Conservation (phyloP, 2,888 invertebrate species). For the Cyaniris semiargus region DNA sequence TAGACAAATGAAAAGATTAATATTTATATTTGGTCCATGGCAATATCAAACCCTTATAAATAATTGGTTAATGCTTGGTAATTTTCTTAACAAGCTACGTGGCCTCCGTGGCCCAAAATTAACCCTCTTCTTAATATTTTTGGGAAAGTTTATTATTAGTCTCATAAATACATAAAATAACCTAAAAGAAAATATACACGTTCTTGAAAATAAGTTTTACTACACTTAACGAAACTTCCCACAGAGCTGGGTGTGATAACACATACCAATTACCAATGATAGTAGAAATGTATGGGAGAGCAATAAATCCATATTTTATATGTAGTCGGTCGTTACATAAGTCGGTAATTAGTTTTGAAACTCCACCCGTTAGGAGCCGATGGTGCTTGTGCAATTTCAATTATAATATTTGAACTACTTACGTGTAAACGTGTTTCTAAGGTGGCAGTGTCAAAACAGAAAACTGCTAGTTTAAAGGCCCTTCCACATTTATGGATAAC, state of each 20-base stretch:
- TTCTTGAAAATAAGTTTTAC: too few species aligned
- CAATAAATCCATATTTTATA: conserved; percentile 22
- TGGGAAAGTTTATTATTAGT: too few species aligned
- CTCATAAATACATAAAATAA: too few species aligned
- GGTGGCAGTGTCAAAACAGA: not conserved
- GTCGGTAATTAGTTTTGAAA: conserved; percentile 20
- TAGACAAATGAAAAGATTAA: too few species aligned
- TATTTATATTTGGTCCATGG: too few species aligned
- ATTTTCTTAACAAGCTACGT: too few species aligned
- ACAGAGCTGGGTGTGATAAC: not conserved
- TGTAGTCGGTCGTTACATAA: conserved; percentile 9
- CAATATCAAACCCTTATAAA: too few species aligned
- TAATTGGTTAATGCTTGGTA: too few species aligned
- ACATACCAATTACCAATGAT: not conserved
- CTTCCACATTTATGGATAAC: too few species aligned
- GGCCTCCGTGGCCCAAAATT: too few species aligned
- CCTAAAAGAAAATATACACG: too few species aligned
- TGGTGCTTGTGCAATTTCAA: conserved; percentile 23
- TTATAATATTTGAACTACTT: conserved; percentile 20
- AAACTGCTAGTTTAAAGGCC: not conserved
- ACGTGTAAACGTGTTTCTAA: not conserved
- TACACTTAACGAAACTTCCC: not conserved
- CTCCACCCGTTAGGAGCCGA: conserved; percentile 1
- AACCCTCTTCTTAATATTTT: too few species aligned
- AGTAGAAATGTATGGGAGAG: conserved; percentile 10